Base-by-base conservation (phyloP, 1,140 invertebrate genomes). In the Brachionus plicatilis region DNA sequence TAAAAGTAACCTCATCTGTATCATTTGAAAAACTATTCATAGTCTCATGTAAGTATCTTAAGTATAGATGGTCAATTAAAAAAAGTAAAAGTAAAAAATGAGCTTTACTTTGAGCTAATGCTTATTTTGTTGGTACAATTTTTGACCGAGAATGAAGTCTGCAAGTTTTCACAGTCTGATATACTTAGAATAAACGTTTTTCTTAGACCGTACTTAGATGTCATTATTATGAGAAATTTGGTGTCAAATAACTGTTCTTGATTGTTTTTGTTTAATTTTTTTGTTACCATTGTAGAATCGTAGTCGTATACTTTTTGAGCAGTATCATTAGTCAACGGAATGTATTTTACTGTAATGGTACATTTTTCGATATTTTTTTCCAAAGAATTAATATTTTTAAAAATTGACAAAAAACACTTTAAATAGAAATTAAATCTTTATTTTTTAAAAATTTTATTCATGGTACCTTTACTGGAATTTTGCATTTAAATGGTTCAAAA, bases 11-110 rank as follows among this genome's bases (percentile, higher is more conserved):
- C 56, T 82, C 79, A 43, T 82, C 79, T 17, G 79, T 82, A 43
- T 82, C 79, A 82, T 65, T 82, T 14, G 79, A 82, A 82, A 82
- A 82, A 47, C 79, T 82, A 53, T 82, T 82, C 65, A 82, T 82
- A 29, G 79, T 82, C 27, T 82, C 79, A 47, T 82, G 79, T 6
- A 82, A 41, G 65, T 82, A 82, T 65, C 76, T 80, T n/a, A 56
- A 47, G 8, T 47, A 27, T 6, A 14, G 41, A 47, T 78, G 3
- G 20, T 50, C n/a, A 50, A 27, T 50, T 78, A 14, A 20, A n/a
- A 27, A 47, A 29, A 24, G 8, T 14, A 20, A 3, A 47, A n/a
- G 5, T 27, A n/a, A 20, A 12, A 50, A 33, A 41, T 24, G 53
- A 29, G 41, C 76, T 20, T 37, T 17, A 80, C 76, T 82, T 82